Evolutionary conservation across 2,888 invertebrate species (phyloP).

Genomic region (Volucella zonaria): DNA sequence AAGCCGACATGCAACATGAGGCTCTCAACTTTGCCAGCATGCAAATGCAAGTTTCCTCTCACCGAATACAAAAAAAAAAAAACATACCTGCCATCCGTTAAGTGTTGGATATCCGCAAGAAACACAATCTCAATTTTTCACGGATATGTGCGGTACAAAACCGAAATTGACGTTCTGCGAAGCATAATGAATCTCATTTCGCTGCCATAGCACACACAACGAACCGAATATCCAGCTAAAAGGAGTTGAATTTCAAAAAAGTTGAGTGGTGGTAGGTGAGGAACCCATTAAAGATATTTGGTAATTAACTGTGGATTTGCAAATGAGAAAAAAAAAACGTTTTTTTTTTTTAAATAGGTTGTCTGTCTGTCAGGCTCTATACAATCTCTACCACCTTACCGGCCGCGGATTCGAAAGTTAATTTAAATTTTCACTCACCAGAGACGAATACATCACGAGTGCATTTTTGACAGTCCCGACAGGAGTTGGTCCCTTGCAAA

Average conservation of each 20-base stretch:
- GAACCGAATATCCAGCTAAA: conserved; percentile 41
- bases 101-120: conserved; percentile 23
- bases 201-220: conserved; percentile 36
- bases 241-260: conserved; percentile 21
- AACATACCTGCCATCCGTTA: conserved; percentile 10
- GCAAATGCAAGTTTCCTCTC: conserved; percentile 33
- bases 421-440: conserved; percentile 64
- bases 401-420: conserved; percentile 69
- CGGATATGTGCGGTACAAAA: conserved; percentile 49
- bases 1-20: conserved; percentile 65
- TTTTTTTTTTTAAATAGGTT: not conserved
- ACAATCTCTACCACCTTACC: too few species aligned
- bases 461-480: conserved; percentile 61
- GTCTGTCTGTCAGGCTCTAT: not conserved
- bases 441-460: conserved; percentile 18
- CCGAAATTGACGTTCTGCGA: conserved; percentile 61
- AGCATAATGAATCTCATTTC: conserved; percentile 70
- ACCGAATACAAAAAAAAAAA: not conserved
- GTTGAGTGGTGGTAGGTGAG: conserved; percentile 38
- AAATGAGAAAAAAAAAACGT: conserved; percentile 6
- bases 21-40: conserved; percentile 39
- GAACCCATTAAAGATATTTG: conserved; percentile 68
- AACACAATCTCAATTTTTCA: conserved; percentile 67
- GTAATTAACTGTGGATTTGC: conserved; percentile 59
- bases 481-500: not conserved